Conservation (phyloP, 1,140 invertebrate species). For the Episyrphus balteatus region DNA sequence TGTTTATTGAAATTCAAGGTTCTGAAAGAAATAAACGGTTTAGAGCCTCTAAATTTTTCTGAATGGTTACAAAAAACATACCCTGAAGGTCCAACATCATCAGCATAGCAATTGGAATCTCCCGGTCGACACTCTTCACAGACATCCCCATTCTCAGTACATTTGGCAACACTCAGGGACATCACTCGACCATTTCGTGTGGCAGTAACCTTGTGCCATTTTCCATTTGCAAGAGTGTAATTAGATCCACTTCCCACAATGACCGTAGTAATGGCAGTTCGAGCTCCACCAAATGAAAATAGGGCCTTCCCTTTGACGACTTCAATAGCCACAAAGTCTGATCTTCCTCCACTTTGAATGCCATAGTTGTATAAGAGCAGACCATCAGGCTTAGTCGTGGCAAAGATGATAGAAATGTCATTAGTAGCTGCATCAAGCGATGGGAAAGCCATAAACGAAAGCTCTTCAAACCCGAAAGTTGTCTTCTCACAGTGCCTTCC, state of each 20-base stretch:
- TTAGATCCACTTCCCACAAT: conserved; percentile 46
- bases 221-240: conserved; percentile 65
- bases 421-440: conserved; percentile 75
- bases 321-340: conserved; percentile 87
- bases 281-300: conserved; percentile 80
- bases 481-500: conserved; percentile 82
- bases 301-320: conserved; percentile 67
- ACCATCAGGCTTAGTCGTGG: conserved; percentile 76
- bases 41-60: neutral
- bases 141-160: conserved; percentile 70
- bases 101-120: conserved; percentile 67
- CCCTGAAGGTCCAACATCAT: conserved; percentile 75
- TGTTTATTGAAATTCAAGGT: conserved; percentile 89
- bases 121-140: conserved; percentile 77
- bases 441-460: conserved; percentile 82
- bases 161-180: conserved; percentile 68
- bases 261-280: conserved; percentile 72
- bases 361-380: conserved; percentile 86
- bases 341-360: conserved; percentile 69
- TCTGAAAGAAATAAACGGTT: conserved; percentile 38
- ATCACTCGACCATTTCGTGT: conserved; percentile 78
- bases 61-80: conserved; percentile 39
- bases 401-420: conserved; percentile 83
- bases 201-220: conserved; percentile 85
- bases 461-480: conserved; percentile 76